phyloP scores from a whole-genome alignment of 35 echinoderm and acorn worm species.

The Chiridota heheva region DNA sequence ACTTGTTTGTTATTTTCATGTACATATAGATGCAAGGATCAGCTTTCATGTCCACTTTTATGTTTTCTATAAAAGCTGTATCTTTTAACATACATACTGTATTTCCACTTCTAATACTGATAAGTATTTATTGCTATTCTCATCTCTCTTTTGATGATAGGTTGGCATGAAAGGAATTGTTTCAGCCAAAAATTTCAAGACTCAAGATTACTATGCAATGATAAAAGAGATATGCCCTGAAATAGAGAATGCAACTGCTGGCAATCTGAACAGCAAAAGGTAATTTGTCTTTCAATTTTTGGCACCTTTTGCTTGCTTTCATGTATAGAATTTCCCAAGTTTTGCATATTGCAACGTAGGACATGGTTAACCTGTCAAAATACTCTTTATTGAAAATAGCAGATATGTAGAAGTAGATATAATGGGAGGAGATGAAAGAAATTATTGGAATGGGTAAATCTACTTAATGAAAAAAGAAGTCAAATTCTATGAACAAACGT shows the following conservation, averaged over 20 bases:
- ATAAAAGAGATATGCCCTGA: slow-evolving; percentile 33
- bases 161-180: slow-evolving; percentile 34
- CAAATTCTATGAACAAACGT: too few relatives aligned
- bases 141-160: slow-evolving; percentile 15
- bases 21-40: too few relatives aligned
- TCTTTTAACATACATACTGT: too few relatives aligned
- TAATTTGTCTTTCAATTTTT: neutral
- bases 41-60: too few relatives aligned
- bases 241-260: slow-evolving; percentile 5
- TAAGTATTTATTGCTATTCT: too few relatives aligned
- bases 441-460: too few relatives aligned
- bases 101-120: too few relatives aligned
- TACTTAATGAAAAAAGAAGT: too few relatives aligned
- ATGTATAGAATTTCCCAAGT: neutral
- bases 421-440: too few relatives aligned
- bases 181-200: neutral
- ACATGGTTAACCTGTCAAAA: neutral
- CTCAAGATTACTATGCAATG: slow-evolving; percentile 45
- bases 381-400: neutral
- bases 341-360: neutral
- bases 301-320: neutral
- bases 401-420: too few relatives aligned
- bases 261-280: slow-evolving; percentile 28
- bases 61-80: too few relatives aligned
- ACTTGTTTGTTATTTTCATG: too few relatives aligned